Evolutionary conservation across 2,113 vertebrate species (phyloP), one percentile per base, ranked within the genome.

Genomic region (Aspiorhynchus laticeps): DNA sequence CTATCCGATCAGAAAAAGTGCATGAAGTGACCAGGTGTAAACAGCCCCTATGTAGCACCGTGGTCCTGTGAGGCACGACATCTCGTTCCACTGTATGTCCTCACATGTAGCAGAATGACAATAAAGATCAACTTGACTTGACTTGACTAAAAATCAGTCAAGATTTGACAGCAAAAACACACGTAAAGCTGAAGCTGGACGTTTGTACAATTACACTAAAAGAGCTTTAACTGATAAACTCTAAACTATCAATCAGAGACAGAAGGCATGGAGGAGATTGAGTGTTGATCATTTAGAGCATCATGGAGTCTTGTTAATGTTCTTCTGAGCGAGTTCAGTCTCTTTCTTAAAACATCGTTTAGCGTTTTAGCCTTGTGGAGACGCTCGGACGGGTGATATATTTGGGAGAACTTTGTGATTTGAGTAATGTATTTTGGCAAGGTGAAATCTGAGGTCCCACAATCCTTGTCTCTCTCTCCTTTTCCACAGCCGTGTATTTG

Each of bases 401-500:
- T 85, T 86, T 75, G 53, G 80, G 73, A 80, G 84, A 84, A 71
- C 43, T 71, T 82, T 84, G 85, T 86, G 84, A 86, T 89, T 86
- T 89, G 88, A 88, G 89, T 87, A 87, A 87, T 89, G 80, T 36
- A 87, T 15, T 26, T 26, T 2, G 63, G 28, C 59, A 53, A 81
- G 86, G 83, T 90, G 84, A 87, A 89, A 82, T 88, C 89, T 87
- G 88, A 56, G 65, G 77, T 88, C 90, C 77, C 88, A 41, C 69
- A 89, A 91, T 92, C 88, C 91, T 88, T 88, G 76, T 87, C 83
- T 91, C 86, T 92, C 90, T 90, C 88, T 88, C 89, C 87, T 87
- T 89, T 87, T 87, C 85, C 51, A 84, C 38, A 88, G 90, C 90
- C 91, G 87, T 87, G 91, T 92, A 94, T 95, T 94, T 95, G 95